These are phyloP conservation scores for Sialia sialis DNA, from an alignment of 2,113 vertebrate species.

Conservation along the genomic window DNA sequence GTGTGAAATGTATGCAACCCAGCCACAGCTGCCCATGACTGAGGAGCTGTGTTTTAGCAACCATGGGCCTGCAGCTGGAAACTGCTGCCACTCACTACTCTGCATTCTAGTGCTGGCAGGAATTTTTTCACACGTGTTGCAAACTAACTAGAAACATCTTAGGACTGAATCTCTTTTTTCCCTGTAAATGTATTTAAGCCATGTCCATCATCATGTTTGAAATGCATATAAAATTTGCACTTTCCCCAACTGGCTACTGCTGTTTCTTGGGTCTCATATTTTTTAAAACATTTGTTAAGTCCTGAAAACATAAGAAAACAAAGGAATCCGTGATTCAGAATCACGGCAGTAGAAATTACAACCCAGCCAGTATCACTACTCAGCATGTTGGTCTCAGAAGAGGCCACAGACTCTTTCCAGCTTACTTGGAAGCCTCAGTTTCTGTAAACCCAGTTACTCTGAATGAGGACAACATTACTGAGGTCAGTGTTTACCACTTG, in stretches of 20 bases:
- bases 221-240: background rate
- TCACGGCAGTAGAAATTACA: background rate
- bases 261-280: background rate
- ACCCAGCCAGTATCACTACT: background rate
- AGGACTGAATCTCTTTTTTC: background rate
- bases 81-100: background rate
- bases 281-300: background rate
- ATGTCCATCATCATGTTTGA: background rate
- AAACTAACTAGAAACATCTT: background rate
- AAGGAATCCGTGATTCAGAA: background rate
- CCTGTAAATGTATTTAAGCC: background rate
- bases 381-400: background rate
- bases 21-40: background rate
- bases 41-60: background rate
- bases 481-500: background rate
- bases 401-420: background rate
- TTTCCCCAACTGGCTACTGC: background rate
- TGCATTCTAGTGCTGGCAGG: background rate
- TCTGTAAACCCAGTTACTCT: too few relatives aligned
- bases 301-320: background rate
- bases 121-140: background rate
- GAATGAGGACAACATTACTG: background rate
- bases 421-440: background rate
- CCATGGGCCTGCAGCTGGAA: background rate
- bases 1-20: background rate